Base-by-base conservation (phyloP, 2,888 invertebrate genomes). In the Drosophila engyochracea region DNA sequence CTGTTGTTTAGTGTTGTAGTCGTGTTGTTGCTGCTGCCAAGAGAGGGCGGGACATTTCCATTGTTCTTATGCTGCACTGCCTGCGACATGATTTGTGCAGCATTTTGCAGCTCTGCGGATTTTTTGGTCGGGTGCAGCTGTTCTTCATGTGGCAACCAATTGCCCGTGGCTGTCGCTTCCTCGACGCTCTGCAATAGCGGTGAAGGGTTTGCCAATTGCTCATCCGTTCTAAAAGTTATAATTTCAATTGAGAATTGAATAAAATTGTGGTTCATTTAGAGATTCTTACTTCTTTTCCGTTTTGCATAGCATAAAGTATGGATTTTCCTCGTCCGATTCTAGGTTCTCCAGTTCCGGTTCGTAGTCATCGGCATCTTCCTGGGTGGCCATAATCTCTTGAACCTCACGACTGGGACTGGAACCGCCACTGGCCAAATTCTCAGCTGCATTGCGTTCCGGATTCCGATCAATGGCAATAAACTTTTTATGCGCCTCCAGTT, bases 401-500 rank as follows among this genome's bases (percentile, higher is more conserved):
- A 98, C 98, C 94, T 98, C 98, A 30, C 97, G 95, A 88, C 97
- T 97, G 7, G 98, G 97, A 92, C 97, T 97, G 72, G 97, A 97
- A 19, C 97, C 97, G n/a, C 96, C 97, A 61, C 97, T 97, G 1
- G 96, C 95, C 80, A 95, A 70, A 61, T 91, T 92, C 33, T 92
- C 93, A 4, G 79, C 82, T 25, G 85, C 79, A 78, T 82, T 91
- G 10, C 92, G 90, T 31, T 88, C 90, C 19, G 91, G 85, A 81
- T 91, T 91, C 41, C 82, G 85, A 64, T 92, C 92, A 55, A 92
- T 92, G 9, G 92, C 84, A 74, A 83, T 63, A 70, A 92, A 93
- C 65, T 92, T 92, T 57, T 93, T 92, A 30, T 92, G 92, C 0
- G 90, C 75, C 52, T 93, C 92, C 51, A 91, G 63, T 37, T 89